These are phyloP conservation scores for Cerastoderma edule DNA, from an alignment of 2,888 invertebrate species.

Conservation along the genomic window DNA sequence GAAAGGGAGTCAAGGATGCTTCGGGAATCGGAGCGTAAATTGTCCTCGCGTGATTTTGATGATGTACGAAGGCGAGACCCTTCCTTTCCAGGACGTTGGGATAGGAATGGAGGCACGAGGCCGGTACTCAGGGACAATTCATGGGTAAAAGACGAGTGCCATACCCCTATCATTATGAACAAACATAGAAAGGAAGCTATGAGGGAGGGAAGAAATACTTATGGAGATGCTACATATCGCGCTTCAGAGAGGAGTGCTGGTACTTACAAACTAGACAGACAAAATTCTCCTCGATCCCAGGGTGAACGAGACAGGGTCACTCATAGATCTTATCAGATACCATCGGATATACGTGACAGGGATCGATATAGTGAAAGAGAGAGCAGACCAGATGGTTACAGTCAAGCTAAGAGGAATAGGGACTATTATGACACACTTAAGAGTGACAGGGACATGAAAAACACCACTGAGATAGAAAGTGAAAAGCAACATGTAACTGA, in stretches of 20 bases:
- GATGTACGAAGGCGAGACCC: not conserved
- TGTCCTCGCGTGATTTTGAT: conserved; percentile 3
- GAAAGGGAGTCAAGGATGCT: conserved; percentile 45
- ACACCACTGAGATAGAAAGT: not conserved
- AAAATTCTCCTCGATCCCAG: not conserved
- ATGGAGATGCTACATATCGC: conserved; percentile 3
- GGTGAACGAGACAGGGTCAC: conserved; percentile 21
- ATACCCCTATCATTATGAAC: conserved; percentile 31
- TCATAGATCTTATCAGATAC: conserved; percentile 25
- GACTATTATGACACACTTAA: conserved; percentile 1
- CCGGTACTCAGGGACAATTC: conserved; percentile 44
- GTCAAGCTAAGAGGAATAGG: conserved; percentile 12
- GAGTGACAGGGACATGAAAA: conserved; percentile 6
- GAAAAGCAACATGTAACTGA: not conserved
- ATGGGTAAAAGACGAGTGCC: conserved; percentile 42
- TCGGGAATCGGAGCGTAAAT: conserved; percentile 24
- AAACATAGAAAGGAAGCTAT: conserved; percentile 20
- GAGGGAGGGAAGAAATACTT: not conserved
- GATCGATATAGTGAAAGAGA: conserved; percentile 28
- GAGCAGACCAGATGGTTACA: not conserved
- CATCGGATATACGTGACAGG: conserved; percentile 16
- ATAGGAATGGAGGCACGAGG: conserved; percentile 1
- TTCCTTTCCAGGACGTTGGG: not conserved
- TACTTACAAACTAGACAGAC: no score
- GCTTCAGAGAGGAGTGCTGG: not conserved